phyloP scores from a whole-genome alignment of 2,113 vertebrate genomes.

The Microtus oregoni region DNA sequence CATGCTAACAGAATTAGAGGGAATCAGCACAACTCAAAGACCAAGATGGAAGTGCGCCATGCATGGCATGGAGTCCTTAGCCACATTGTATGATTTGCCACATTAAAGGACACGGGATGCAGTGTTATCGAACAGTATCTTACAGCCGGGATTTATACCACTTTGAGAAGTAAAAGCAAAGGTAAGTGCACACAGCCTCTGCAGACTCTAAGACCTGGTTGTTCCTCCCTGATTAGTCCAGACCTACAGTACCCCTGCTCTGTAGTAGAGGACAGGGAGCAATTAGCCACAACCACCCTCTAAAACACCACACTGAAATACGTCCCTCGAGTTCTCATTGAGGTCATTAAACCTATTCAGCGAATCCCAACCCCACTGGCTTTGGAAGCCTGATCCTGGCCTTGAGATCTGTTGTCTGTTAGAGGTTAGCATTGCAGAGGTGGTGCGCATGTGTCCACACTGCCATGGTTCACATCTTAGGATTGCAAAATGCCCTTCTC shows the following conservation, averaged over 20 bases:
- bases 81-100: background rate
- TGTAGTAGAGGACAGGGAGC: accelerated
- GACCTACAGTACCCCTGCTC: accelerated
- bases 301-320: background rate
- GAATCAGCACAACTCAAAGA: background rate
- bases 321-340: background rate
- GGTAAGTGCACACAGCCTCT: background rate
- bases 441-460: accelerated
- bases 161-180: background rate
- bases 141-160: background rate
- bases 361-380: background rate
- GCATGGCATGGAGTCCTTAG: background rate
- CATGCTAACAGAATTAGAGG: constrained; percentile 1
- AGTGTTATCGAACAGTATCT: background rate
- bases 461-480: background rate
- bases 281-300: background rate
- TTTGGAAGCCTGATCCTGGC: background rate
- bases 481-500: background rate
- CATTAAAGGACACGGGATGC: background rate
- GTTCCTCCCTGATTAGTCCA: background rate
- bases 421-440: background rate
- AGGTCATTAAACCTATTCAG: background rate
- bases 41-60: background rate
- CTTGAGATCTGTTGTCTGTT: background rate
- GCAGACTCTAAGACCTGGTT: background rate